Evolutionary conservation across 2,113 vertebrate genomes (phyloP).

Genomic region (Chaenocephalus aceratus): DNA sequence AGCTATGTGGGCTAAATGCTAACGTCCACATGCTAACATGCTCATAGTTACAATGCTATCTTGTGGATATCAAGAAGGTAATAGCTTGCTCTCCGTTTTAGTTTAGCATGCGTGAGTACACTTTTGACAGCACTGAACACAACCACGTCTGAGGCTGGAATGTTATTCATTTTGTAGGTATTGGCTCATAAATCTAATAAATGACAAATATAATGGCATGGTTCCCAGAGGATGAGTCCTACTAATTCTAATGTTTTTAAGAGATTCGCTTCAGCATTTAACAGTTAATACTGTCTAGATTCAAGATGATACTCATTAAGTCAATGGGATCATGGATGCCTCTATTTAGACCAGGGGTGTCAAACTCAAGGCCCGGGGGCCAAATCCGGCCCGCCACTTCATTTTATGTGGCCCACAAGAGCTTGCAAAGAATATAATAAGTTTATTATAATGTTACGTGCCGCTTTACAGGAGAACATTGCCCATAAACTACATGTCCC

Average conservation of each 20-base stretch:
- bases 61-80: neutral
- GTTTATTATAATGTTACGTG: no score
- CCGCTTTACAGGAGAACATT: no score
- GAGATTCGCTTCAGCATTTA: no score
- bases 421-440: no score
- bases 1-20: neutral
- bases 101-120: no score
- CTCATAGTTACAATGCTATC: neutral
- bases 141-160: no score
- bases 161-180: neutral
- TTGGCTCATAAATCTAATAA: neutral
- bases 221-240: neutral
- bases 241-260: no score
- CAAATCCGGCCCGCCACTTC: no score
- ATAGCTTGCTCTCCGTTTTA: neutral
- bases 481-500: no score
- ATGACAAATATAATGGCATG: neutral
- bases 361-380: no score
- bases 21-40: neutral
- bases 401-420: no score
- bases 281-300: neutral
- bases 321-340: neutral
- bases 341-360: neutral
- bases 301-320: neutral
- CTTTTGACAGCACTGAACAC: no score